Evolutionary conservation across 2,888 invertebrate genomes (phyloP), one percentile per base, ranked within the genome.

Genomic region (Sinohyriopsis cumingii): DNA sequence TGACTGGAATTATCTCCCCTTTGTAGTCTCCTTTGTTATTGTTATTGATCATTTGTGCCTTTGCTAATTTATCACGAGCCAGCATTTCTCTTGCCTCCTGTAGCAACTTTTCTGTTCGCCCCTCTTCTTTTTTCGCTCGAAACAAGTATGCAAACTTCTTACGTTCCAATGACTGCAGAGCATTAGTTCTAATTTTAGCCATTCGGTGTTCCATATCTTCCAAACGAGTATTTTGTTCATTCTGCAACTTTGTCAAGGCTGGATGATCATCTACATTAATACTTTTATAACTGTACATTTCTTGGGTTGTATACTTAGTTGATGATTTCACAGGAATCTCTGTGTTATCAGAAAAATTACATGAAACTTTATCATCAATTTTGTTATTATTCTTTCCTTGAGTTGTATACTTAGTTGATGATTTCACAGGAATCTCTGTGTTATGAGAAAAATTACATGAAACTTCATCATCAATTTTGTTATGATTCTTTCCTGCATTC

Each of bases 1-100:
- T 79, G 12, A 86, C 86, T 57, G 86, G 86, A 72, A 86, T 84
- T 72, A 86, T 82, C 72, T 86, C 86, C 79, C 86, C 85, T 80
- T 79, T 70, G 68, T 86, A 85, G 18, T 71, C 78, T 55, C 78
- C 76, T 59, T 68, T 68, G 64, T 73, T 73, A 20, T 18, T 57
- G 54, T 63, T 66, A n/a, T 69, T 72, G 59, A 24, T 65, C 60
- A 72, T 66, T 60, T 69, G 67, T 64, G 67, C 69, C 56, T 74
- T 73, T 60, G 76, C 65, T 59, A 78, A 74, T 65, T 77, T 74
- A 53, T 81, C 72, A 61, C 72, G 63, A 61, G 78, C 73, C 54
- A 83, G 69, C 53, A 81, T 77, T 24, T 83, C 82, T 55, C 80
- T 78, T 5, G 84, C 82, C 69, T 84, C 85, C 53, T 78, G 68